Conservation (phyloP, 2,113 vertebrate species). For the Chrysochloris asiatica region DNA sequence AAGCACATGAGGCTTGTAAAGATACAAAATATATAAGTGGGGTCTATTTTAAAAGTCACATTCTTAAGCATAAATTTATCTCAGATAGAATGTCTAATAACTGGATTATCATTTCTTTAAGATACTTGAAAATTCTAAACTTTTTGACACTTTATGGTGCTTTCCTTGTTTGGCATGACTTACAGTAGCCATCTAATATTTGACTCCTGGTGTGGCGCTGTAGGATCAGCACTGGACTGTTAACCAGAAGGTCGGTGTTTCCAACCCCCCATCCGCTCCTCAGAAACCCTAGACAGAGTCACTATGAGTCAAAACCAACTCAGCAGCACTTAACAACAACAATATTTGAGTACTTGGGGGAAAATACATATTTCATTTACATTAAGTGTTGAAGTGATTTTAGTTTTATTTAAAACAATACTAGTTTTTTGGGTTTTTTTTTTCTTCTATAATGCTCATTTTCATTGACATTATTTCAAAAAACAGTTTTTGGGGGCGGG, state of each 20-base stretch:
- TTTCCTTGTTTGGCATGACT: constrained; percentile 52
- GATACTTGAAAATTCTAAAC: constrained; percentile 63
- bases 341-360: neutral
- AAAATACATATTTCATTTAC: constrained; percentile 27
- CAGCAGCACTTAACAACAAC: too few relatives aligned
- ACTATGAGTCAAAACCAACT: too few relatives aligned
- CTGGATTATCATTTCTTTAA: constrained; percentile 54
- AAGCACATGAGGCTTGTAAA: constrained; percentile 56
- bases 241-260: too few relatives aligned
- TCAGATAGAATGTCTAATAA: constrained; percentile 32
- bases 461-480: constrained; percentile 41
- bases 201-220: too few relatives aligned
- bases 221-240: too few relatives aligned
- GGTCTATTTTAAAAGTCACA: constrained; percentile 78
- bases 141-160: constrained; percentile 62
- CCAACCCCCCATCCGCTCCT: too few relatives aligned
- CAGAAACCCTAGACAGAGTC: too few relatives aligned
- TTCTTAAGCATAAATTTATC: constrained; percentile 60
- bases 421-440: neutral
- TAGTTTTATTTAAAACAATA: constrained; percentile 33
- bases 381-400: constrained; percentile 22
- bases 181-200: neutral
- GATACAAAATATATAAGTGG: constrained; percentile 70
- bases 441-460: neutral
- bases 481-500: constrained; percentile 12